These are phyloP conservation scores for Oppia nitens DNA, from an alignment of 1,140 invertebrate genomes.

Conservation along the genomic window DNA sequence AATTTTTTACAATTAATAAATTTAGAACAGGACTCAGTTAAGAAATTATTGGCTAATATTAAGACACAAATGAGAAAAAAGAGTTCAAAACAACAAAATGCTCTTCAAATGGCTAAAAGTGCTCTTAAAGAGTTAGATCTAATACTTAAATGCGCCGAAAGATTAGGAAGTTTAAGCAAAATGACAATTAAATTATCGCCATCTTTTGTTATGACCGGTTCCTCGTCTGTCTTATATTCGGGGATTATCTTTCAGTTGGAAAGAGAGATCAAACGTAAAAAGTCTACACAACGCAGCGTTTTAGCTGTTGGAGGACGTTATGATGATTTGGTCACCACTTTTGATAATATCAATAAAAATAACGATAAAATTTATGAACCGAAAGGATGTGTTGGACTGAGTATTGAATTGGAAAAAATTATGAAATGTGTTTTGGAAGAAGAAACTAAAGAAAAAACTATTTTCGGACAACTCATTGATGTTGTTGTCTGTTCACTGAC, in stretches of 20 bases:
- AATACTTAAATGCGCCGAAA: not conserved
- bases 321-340: slow-evolving; percentile 32
- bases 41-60: not conserved
- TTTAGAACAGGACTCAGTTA: not conserved
- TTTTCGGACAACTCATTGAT: slow-evolving; percentile 2
- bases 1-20: not conserved
- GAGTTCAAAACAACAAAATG: slow-evolving; percentile 21
- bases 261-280: slow-evolving; percentile 35
- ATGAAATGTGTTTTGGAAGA: slow-evolving; percentile 34
- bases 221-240: slow-evolving; percentile 46
- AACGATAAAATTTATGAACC: slow-evolving; percentile 31
- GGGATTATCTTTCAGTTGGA: slow-evolving; percentile 54
- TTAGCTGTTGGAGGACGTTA: slow-evolving; percentile 46
- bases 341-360: slow-evolving; percentile 24
- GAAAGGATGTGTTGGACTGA: slow-evolving; percentile 46
- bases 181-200: slow-evolving; percentile 26
- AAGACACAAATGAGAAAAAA: slow-evolving; percentile 36
- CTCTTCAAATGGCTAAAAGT: not conserved
- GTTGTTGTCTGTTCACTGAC: slow-evolving; percentile 6
- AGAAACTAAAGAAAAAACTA: slow-evolving; percentile 24
- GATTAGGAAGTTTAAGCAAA: slow-evolving; percentile 39
- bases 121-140: not conserved
- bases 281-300: slow-evolving; percentile 25
- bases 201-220: slow-evolving; percentile 42
- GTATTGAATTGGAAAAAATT: slow-evolving; percentile 49